These are phyloP conservation scores for Plagodis pulveraria DNA, from an alignment of 2,888 invertebrate species.

Conservation along the genomic window DNA sequence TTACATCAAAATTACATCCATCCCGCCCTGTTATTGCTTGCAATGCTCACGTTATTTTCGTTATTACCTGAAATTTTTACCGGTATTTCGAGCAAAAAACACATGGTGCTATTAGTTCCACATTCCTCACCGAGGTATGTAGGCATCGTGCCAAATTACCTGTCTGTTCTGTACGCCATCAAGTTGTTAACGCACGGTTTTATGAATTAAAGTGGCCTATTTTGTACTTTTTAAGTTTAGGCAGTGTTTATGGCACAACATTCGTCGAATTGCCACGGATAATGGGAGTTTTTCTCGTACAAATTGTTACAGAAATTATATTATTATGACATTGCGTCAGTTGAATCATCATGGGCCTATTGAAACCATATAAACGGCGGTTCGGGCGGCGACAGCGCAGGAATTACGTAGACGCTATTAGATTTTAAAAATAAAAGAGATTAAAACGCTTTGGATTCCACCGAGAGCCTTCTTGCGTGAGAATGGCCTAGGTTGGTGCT, in stretches of 20 bases:
- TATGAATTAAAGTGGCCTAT: slow-evolving; percentile 61
- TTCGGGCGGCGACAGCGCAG: slow-evolving; percentile 41
- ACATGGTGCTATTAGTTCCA: slow-evolving; percentile 58
- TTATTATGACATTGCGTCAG: slow-evolving; percentile 1
- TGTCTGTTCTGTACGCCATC: slow-evolving; percentile 51
- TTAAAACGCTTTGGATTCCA: slow-evolving; percentile 45
- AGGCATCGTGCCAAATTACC: slow-evolving; percentile 72
- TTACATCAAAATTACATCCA: slow-evolving; percentile 23
- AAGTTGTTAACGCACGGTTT: slow-evolving; percentile 56
- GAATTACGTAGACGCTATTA: slow-evolving; percentile 48
- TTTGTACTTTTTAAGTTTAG: slow-evolving; percentile 39
- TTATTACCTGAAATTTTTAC: slow-evolving; percentile 61
- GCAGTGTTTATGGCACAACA: slow-evolving; percentile 3
- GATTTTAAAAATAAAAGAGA: slow-evolving; percentile 20
- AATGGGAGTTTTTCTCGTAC: slow-evolving; percentile 2
- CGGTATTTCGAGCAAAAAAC: slow-evolving; percentile 54
- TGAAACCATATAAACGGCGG: slow-evolving; percentile 51
- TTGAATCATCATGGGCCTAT: slow-evolving; percentile 1
- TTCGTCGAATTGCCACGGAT: neutral
- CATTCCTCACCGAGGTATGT: slow-evolving; percentile 64
- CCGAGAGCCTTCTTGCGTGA: slow-evolving; percentile 36
- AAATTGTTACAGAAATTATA: neutral
- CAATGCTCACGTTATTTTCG: slow-evolving; percentile 54
- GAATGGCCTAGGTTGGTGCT: slow-evolving; percentile 36
- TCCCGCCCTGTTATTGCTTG: slow-evolving; percentile 15